A percentile compares a stretch with the other conserved stretches of the same genome.
These are phyloP conservation scores for Propsilocerus akamusi DNA, from an alignment of 1,140 invertebrate genomes.

Conservation along the genomic window DNA sequence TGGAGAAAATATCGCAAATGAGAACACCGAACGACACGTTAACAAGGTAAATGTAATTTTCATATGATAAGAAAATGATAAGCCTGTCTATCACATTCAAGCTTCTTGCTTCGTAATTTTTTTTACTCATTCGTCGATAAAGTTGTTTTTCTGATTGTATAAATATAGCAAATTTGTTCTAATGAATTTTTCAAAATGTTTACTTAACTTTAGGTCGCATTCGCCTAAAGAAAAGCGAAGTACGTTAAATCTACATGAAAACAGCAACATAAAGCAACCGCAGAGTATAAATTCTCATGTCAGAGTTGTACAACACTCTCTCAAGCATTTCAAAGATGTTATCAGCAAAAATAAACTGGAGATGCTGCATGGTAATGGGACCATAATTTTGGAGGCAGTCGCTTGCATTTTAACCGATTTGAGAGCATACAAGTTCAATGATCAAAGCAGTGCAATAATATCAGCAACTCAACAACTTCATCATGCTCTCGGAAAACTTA, in stretches of 20 bases:
- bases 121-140: neutral
- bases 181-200: neutral
- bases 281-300: slow-evolving; percentile 41
- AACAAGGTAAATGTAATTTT: slow-evolving; percentile 13
- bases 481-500: slow-evolving; percentile 64
- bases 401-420: slow-evolving; percentile 52
- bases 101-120: slow-evolving; percentile 5
- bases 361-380: slow-evolving; percentile 81
- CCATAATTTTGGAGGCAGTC: slow-evolving; percentile 78
- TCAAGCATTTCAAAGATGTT: slow-evolving; percentile 77
- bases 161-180: neutral
- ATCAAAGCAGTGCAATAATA: slow-evolving; percentile 38
- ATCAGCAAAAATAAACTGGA: slow-evolving; percentile 80
- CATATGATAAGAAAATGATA: too few species aligned
- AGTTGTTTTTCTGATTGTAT: neutral
- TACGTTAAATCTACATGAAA: slow-evolving; percentile 25
- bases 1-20: slow-evolving; percentile 75
- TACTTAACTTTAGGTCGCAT: slow-evolving; percentile 27
- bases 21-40: slow-evolving; percentile 27
- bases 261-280: slow-evolving; percentile 26
- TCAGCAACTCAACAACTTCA: slow-evolving; percentile 75
- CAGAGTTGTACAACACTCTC: slow-evolving; percentile 50
- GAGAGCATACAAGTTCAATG: slow-evolving; percentile 41
- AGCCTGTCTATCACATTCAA: neutral
- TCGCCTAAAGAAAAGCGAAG: slow-evolving; percentile 36